Evolutionary conservation across 2,797 vertebrate species (phyloP).

Genomic region (Merluccius polli): DNA sequence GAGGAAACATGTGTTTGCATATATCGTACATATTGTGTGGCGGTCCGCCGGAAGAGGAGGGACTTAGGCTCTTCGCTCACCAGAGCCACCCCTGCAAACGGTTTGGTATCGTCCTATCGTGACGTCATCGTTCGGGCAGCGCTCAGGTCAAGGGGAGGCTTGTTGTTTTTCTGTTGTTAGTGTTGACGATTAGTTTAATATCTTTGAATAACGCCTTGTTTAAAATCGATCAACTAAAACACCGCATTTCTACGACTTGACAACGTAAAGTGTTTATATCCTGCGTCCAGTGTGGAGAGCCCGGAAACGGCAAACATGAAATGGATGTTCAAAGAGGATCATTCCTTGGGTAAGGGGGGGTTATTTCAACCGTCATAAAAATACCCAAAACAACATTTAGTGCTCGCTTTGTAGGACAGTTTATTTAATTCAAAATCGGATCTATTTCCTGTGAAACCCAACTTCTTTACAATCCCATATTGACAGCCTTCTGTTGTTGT

Average conservation of each 20-base stretch:
- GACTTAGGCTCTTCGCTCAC: no score
- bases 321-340: conserved; percentile 99
- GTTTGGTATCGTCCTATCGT: conserved; percentile 28
- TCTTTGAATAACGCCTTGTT: background rate
- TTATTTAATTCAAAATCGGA: background rate
- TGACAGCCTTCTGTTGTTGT: background rate
- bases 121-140: conserved; percentile 35
- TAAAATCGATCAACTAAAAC: background rate
- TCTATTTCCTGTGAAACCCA: background rate
- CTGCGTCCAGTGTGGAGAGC: conserved; percentile 36
- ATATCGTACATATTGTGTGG: no score
- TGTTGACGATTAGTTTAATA: background rate
- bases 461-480: background rate
- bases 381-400: background rate
- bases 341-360: conserved; percentile 84
- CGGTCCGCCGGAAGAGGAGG: no score
- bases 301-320: conserved; percentile 82
- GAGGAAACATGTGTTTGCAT: no score
- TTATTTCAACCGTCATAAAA: background rate
- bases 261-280: background rate
- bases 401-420: background rate
- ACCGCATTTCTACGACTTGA: background rate
- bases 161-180: conserved; percentile 33
- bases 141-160: conserved; percentile 17
- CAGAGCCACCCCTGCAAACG: background rate